A percentile compares a stretch with the other conserved stretches of the same genome.
phyloP scores from a whole-genome alignment of 2,888 invertebrate species.

The Geotrupes spiniger region DNA sequence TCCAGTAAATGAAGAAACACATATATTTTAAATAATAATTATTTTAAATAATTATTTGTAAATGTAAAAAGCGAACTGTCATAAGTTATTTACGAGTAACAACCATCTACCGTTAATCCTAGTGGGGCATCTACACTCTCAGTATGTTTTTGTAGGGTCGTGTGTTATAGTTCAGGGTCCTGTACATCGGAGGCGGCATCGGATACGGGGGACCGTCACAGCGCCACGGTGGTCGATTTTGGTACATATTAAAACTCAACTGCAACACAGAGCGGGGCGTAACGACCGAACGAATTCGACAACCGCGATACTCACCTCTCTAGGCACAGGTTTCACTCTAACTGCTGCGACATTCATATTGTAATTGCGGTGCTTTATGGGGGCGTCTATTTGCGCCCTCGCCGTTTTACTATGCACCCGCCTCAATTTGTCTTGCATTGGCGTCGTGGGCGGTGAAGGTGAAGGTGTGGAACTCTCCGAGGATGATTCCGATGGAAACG shows the following conservation, averaged over 20 bases:
- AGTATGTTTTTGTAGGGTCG: conserved; percentile 46
- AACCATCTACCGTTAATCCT: conserved; percentile 43
- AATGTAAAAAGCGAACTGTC: conserved; percentile 24
- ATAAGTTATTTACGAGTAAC: conserved; percentile 28
- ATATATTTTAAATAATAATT: conserved; percentile 34
- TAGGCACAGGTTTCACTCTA: conserved; percentile 42
- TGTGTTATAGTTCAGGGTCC: conserved; percentile 45
- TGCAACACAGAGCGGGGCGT: conserved; percentile 31
- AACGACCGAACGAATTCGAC: background rate
- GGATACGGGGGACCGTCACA: conserved; percentile 44
- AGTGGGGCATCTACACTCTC: conserved; percentile 41
- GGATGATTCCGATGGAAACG: conserved; percentile 46
- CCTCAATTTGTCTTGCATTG: conserved; percentile 40
- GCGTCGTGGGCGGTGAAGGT: conserved; percentile 39
- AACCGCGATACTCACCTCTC: conserved; percentile 38
- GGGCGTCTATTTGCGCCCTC: conserved; percentile 33
- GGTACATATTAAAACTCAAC: conserved; percentile 45
- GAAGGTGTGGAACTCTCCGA: conserved; percentile 36
- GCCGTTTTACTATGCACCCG: conserved; percentile 29
- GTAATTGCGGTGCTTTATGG: conserved; percentile 36
- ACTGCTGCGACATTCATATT: conserved; percentile 37
- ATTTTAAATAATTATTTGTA: conserved; percentile 30
- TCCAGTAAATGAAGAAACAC: conserved; percentile 32
- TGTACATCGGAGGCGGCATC: conserved; percentile 43
- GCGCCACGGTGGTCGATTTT: conserved; percentile 42